These are phyloP conservation scores for Neolamprologus falcicula DNA, from an alignment of 2,113 vertebrate genomes.

Conservation along the genomic window DNA sequence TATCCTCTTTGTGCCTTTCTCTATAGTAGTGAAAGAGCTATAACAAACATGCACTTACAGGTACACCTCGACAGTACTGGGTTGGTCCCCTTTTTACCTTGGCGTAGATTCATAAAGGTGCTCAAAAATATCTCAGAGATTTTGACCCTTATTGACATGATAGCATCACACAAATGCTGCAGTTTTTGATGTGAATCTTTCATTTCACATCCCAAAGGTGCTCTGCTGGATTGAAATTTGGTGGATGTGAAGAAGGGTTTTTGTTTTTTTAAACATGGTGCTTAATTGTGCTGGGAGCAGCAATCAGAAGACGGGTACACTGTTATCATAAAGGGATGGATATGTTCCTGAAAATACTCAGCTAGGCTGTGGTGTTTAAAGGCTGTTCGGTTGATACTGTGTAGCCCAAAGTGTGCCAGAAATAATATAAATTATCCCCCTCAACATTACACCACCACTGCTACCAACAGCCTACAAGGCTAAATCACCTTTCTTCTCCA, in stretches of 20 bases:
- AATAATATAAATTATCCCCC: neutral
- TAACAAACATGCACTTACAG: neutral
- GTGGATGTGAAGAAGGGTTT: neutral
- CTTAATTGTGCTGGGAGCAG: neutral
- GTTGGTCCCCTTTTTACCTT: neutral
- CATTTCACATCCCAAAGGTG: neutral
- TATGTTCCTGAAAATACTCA: neutral
- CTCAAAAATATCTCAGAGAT: neutral
- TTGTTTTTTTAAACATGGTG: neutral
- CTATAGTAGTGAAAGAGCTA: neutral
- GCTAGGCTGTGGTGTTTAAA: neutral
- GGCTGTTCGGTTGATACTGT: neutral
- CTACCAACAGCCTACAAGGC: neutral
- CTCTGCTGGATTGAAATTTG: neutral
- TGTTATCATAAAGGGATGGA: neutral
- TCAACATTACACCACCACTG: neutral
- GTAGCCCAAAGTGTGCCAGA: neutral
- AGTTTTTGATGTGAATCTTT: neutral
- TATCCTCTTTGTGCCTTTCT: neutral
- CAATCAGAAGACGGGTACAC: neutral
- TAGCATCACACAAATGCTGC: neutral
- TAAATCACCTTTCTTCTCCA: neutral
- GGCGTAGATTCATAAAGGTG: neutral
- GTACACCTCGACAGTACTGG: neutral
- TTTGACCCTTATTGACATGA: neutral